Conservation (phyloP, 2,888 invertebrate species). For the Phorcus lineatus region DNA sequence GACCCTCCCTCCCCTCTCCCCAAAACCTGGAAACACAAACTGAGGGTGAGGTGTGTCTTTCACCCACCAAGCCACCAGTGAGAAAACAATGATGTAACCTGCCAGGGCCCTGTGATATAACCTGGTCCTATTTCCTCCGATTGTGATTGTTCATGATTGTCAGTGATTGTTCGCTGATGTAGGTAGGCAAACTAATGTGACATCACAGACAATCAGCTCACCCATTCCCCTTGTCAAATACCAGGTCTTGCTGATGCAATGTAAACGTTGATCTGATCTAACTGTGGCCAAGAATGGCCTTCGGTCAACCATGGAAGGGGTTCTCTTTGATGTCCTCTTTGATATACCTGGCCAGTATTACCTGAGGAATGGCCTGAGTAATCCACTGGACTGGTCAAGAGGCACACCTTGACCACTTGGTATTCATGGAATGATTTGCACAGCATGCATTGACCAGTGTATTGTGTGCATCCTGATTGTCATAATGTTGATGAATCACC, state of each 20-base stretch:
- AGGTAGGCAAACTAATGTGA: background rate
- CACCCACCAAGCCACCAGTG: background rate
- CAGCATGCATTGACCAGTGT: background rate
- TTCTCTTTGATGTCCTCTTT: slow-evolving; percentile 5
- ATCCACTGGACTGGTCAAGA: slow-evolving; percentile 11
- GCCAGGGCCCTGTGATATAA: background rate
- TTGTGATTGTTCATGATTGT: background rate
- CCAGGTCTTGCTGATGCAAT: slow-evolving; percentile 6
- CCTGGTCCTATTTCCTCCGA: background rate
- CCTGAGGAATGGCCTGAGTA: background rate
- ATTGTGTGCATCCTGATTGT: slow-evolving; percentile 9
- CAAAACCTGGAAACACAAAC: background rate
- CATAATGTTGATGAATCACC: background rate
- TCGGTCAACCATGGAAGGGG: background rate
- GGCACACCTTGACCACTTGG: background rate
- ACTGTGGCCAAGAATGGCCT: background rate
- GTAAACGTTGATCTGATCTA: slow-evolving; percentile 13
- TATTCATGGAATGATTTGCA: slow-evolving; percentile 5
- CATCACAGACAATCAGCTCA: background rate
- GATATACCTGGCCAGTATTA: background rate
- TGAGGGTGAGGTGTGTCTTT: slow-evolving; percentile 7
- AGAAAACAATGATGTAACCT: slow-evolving; percentile 18
- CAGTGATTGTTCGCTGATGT: background rate
- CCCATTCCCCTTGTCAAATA: background rate
- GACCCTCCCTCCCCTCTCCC: background rate